Percentiles rank a stretch among this genome's conserved stretches.
phyloP scores from a whole-genome alignment of 2,113 vertebrate genomes.

The Cyprinus carpio region DNA sequence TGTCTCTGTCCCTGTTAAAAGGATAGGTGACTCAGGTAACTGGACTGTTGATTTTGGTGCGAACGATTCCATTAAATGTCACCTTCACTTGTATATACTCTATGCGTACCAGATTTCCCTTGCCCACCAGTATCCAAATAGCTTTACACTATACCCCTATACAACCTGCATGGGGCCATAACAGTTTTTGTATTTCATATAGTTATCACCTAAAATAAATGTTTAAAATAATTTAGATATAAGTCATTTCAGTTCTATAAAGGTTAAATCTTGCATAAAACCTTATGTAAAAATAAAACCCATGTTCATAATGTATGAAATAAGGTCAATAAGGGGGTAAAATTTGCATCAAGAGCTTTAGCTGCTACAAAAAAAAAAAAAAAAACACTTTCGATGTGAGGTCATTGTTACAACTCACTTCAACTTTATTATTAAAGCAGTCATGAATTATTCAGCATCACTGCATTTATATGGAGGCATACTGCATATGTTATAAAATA shows the following conservation, averaged over 20 bases:
- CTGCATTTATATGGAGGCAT: not conserved
- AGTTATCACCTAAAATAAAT: not conserved
- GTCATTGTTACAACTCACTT: not conserved
- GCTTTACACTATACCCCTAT: not conserved
- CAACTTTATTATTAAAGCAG: not conserved
- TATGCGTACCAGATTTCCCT: not conserved
- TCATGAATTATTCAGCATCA: slow-evolving; percentile 4
- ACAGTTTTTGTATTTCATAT: not conserved
- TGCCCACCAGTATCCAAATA: not conserved
- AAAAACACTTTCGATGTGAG: not conserved
- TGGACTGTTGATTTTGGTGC: not conserved
- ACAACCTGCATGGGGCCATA: not conserved
- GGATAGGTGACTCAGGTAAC: not conserved
- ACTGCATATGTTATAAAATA: not conserved
- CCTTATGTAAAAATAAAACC: not conserved
- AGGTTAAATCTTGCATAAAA: not conserved
- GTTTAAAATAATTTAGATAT: not conserved
- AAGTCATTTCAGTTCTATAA: not conserved
- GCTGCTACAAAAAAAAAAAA: not conserved
- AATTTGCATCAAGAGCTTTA: not conserved
- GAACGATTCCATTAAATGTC: not conserved
- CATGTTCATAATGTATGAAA: not conserved
- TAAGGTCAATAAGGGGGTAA: not conserved
- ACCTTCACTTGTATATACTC: not conserved
- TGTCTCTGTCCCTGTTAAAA: not conserved